Base-by-base conservation (phyloP, 2,797 vertebrate genomes). In the Notamacropus eugenii region DNA sequence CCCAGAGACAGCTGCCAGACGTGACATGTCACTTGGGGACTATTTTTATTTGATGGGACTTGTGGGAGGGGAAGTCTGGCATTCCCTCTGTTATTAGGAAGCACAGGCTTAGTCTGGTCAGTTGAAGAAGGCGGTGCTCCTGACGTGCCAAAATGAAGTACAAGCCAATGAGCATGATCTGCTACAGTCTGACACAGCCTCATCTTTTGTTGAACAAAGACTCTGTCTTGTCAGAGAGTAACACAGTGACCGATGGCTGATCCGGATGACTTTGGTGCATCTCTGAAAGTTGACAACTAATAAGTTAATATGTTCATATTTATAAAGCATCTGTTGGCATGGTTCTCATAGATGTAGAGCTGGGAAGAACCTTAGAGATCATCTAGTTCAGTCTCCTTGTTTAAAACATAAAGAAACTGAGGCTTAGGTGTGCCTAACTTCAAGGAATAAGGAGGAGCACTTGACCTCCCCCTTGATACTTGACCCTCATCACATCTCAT, bases 141-240 rank as follows among this genome's bases (percentile, higher is more conserved):
- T 50, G 95, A 93, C 91, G 40, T 92, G 56, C 31, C 95, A 93
- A 19, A 90, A 91, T 95, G 96, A 90, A 97, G 82, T 93, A 87
- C 40, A 96, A 97, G 56, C 62, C 31, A 95, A 2, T 90, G 57
- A 96, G 74, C 19, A 24, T 87, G 74, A 87, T 82, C 40, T 87
- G 9, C 82, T 90, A 95, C 82, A 96, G 92, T 67, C 90, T 91
- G 22, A 94, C 95, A 93, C 95, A 95, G 62, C 90, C 94, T 19
- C 34, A 59, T 82, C 74, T 57, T 96, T 90, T 74, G 91, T 92
- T 96, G 96, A 95, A 94, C 96, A 95, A 97, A 96, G 87, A 22
- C 58, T 93, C 46, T 82, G 31, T 46, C 22, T 95, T 94, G 4
- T 92, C 93, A 56, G 67, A 95, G 55, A 95, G 31, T 58, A n/a